Evolutionary conservation across 2,113 vertebrate species (phyloP), one percentile per base, ranked within the genome.

Genomic region (Psophia crepitans): DNA sequence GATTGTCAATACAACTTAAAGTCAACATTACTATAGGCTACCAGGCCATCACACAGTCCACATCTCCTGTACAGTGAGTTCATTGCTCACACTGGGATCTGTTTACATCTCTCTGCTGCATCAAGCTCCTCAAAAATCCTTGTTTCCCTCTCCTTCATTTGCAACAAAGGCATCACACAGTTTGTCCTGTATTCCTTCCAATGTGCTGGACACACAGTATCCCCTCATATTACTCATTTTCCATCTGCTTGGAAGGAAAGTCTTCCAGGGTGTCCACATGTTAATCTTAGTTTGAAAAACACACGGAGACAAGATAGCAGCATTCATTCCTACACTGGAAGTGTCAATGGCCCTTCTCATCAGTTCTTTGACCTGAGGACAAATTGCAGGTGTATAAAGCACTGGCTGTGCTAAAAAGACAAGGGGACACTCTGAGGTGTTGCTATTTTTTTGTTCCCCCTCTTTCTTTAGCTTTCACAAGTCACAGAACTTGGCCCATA

Each of bases 311-410:
- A 74, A 96, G 86, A 90, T 3, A 74, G 51, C 49, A 69, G 49
- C 84, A 84, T 92, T 92, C 84, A 84, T 92, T 92, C 84, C 87
- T 82, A 35, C 57, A 43, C 14, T 12, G 35, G 23, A 95, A 89
- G 33, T 8, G 61, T 33, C 48, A 87, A 89, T 0, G 0, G 48
- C 56, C 64, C 57, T 75, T 95, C 89, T 87, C 84, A 89, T 81
- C 89, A 84, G 56, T 68, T 89, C 91, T 94, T 93, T 89, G 77
- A 91, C 89, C 77, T 68, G 33, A 60, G 57, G 43, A 96, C 60
- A 94, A 96, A 91, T 6, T 87, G 77, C 84, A 89, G 91, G 84
- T 94, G 65, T 70, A 65, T 46, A 71, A 82, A 90, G 75, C 79
- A 69, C 33, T 61, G 41, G 37, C 51, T 90, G 16, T 43, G 49